Evolutionary conservation across 2,113 vertebrate genomes (phyloP), one percentile per base, ranked within the genome.

Genomic region (Asarcornis scutulata): DNA sequence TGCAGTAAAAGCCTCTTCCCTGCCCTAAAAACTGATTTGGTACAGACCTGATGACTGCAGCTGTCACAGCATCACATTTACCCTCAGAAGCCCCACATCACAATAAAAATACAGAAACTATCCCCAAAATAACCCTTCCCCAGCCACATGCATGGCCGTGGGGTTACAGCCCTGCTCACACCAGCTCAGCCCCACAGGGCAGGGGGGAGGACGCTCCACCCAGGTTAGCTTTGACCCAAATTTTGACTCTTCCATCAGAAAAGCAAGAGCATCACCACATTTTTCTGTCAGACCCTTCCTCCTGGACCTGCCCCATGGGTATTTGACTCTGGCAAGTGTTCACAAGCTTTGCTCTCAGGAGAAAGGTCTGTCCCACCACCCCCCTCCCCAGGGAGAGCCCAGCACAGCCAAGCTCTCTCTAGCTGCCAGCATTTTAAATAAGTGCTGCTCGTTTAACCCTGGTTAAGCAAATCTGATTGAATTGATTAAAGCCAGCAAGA

Each of bases 111-210:
- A 42, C 4, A 23, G 11, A 1, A 46, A n/a, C 58, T 31, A 59
- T 12, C 23, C 25, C 6, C 22, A 74, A 14, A 36, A 32, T 3
- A 25, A 2, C n/a, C 40, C 55, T 52, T 11, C 16, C n/a, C 32
- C 18, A 75, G 34, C 31, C 27, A 2, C 17, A 15, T 2, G 0
- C 17, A 22, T 13, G 62, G 44, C 44, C 11, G 0, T 1, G 3
- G 53, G 8, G 22, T 10, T 44, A 7, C 31, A 42, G 1, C 22
- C 17, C 18, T 21, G 26, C 34, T 27, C 22, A 2, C 53, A 60
- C 9, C 40, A 63, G 29, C 88, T 27, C 58, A 69, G 8, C 52
- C 83, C 77, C 58, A 7, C n/a, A 13, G 3, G 13, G 10, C 25
- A 42, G 13, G 9, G 10, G 44, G 15, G 17, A 46, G 44, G 7